Conservation (phyloP, 2,113 vertebrate species). For the Dolichallabes microphthalmus region DNA sequence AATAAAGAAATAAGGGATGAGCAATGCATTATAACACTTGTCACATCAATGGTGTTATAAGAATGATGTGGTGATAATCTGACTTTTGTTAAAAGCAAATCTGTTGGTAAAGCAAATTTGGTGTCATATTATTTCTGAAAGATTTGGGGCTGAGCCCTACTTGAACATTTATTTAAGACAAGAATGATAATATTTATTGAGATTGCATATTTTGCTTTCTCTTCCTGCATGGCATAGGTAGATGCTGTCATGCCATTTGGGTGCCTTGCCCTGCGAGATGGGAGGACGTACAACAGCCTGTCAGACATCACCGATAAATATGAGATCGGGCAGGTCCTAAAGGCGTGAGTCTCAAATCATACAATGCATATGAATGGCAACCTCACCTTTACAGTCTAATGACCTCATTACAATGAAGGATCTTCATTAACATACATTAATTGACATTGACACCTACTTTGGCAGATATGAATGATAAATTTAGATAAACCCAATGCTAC, state of each 20-base stretch:
- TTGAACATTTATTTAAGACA: neutral
- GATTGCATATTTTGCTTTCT: slow-evolving; percentile 40
- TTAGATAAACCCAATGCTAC: neutral
- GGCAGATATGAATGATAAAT: neutral
- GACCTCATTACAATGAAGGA: slow-evolving; percentile 21
- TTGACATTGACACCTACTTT: neutral
- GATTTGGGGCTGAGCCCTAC: neutral
- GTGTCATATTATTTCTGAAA: neutral
- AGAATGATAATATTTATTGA: slow-evolving; percentile 49
- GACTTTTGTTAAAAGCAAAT: neutral
- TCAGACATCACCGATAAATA: slow-evolving; percentile 83
- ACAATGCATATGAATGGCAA: slow-evolving; percentile 25
- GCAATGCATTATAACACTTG: neutral
- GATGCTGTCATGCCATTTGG: slow-evolving; percentile 81
- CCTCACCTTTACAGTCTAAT: slow-evolving; percentile 12
- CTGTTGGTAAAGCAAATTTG: neutral
- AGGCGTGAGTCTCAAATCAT: slow-evolving; percentile 73
- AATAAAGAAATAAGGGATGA: neutral
- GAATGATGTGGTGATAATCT: neutral
- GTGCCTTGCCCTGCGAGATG: slow-evolving; percentile 81
- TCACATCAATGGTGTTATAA: neutral
- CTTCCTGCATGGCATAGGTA: slow-evolving; percentile 61
- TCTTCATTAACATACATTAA: neutral
- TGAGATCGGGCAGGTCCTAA: slow-evolving; percentile 80
- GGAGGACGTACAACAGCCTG: slow-evolving; percentile 75